A percentile compares a stretch with the other conserved stretches of the same genome.
phyloP scores from a whole-genome alignment of 2,797 vertebrate species.

The Sebastiscus albofasciatus region DNA sequence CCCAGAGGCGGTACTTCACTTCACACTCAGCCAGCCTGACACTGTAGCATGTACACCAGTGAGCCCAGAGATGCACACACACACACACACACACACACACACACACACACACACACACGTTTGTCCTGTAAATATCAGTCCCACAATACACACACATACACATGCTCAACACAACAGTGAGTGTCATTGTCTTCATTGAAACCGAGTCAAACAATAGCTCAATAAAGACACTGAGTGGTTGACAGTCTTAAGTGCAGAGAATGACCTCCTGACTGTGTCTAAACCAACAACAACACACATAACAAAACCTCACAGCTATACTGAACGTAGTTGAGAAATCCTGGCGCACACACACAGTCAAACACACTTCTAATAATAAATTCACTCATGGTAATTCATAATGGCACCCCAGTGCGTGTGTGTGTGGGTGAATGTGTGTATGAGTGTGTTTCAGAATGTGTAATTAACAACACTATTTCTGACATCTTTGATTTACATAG shows the following conservation, averaged over 20 bases:
- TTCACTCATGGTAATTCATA: conserved; percentile 14
- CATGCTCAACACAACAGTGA: background rate
- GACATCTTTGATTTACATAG: background rate
- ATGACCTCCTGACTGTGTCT: background rate
- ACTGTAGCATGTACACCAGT: conserved; percentile 14
- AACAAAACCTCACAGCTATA: background rate
- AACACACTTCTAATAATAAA: conserved; percentile 25
- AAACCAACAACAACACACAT: background rate
- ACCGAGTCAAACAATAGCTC: background rate
- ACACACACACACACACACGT: background rate
- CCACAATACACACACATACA: background rate
- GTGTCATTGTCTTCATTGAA: background rate
- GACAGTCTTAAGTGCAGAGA: background rate
- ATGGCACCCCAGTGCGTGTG: background rate
- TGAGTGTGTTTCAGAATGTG: background rate
- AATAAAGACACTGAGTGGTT: background rate
- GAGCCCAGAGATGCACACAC: conserved; percentile 1
- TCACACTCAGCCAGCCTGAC: conserved; percentile 15
- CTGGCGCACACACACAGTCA: background rate
- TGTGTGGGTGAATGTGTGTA: background rate
- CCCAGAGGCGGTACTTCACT: conserved; percentile 24
- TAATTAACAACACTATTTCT: background rate
- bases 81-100: background rate
- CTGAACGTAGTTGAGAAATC: background rate
- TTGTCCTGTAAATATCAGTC: background rate